Percentiles rank a stretch among this genome's conserved stretches.
These are phyloP conservation scores for Jaculus jaculus DNA, from an alignment of 2,113 vertebrate species.

Conservation along the genomic window DNA sequence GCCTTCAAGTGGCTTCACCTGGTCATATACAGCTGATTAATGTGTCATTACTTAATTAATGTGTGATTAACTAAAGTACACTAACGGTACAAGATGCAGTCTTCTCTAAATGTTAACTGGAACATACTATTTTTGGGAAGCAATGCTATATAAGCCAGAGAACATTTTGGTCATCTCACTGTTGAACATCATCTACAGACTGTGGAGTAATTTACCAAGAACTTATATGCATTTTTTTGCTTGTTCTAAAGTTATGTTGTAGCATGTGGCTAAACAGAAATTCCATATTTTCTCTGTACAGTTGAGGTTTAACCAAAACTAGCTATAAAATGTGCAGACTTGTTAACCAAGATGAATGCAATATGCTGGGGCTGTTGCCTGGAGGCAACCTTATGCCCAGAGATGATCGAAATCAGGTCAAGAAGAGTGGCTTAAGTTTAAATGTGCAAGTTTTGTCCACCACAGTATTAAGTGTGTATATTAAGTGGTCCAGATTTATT, in stretches of 20 bases:
- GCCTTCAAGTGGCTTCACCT: too few relatives aligned
- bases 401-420: neutral
- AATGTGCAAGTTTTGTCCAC: neutral
- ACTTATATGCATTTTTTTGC: neutral
- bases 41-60: too few relatives aligned
- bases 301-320: neutral
- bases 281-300: neutral
- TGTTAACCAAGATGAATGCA: neutral
- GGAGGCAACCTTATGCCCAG: neutral
- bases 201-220: neutral
- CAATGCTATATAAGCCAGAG: accelerated
- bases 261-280: neutral
- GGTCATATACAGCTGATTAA: neutral
- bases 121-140: neutral
- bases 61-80: neutral
- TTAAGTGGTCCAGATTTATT: neutral
- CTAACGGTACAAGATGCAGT: too few relatives aligned
- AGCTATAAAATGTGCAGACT: neutral
- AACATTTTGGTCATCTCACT: neutral
- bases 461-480: neutral
- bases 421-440: neutral
- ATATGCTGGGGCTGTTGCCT: too few relatives aligned
- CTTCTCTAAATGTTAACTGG: neutral
- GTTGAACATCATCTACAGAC: neutral
- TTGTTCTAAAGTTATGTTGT: neutral